phyloP scores from a whole-genome alignment of 2,888 invertebrate species.

The Tigriopus californicus region DNA sequence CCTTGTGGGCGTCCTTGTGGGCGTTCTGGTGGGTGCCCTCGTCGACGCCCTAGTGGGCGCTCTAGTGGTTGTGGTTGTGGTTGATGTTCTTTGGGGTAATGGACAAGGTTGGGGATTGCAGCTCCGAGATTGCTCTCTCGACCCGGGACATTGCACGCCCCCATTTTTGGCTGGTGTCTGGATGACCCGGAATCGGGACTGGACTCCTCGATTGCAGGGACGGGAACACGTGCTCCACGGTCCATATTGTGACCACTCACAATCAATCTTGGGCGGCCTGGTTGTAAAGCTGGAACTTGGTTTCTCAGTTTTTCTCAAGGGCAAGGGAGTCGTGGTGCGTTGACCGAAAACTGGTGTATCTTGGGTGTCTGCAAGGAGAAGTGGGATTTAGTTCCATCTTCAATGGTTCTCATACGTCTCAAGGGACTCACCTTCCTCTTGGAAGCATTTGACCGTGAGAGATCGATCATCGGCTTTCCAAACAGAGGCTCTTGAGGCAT shows the following conservation, averaged over 20 bases:
- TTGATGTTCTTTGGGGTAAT: neutral
- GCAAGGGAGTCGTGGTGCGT: neutral
- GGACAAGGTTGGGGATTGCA: constrained; percentile 10
- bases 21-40: neutral
- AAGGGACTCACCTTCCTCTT: neutral
- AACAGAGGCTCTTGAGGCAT: constrained; percentile 13
- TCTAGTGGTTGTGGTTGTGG: constrained; percentile 2
- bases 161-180: neutral
- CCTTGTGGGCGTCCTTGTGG: neutral
- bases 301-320: neutral
- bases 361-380: neutral
- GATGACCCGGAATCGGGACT: neutral
- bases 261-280: constrained; percentile 1
- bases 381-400: no score
- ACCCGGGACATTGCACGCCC: neutral
- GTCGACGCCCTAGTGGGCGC: neutral
- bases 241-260: constrained; percentile 13
- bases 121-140: neutral
- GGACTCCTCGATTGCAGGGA: constrained; percentile 11
- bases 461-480: constrained; percentile 12
- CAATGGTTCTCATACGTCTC: no score
- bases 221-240: constrained; percentile 8
- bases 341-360: neutral
- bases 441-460: constrained; percentile 1
- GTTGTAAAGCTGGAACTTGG: neutral